Base-by-base conservation (phyloP, 2,888 invertebrate genomes). In the Diarsia dahlii region DNA sequence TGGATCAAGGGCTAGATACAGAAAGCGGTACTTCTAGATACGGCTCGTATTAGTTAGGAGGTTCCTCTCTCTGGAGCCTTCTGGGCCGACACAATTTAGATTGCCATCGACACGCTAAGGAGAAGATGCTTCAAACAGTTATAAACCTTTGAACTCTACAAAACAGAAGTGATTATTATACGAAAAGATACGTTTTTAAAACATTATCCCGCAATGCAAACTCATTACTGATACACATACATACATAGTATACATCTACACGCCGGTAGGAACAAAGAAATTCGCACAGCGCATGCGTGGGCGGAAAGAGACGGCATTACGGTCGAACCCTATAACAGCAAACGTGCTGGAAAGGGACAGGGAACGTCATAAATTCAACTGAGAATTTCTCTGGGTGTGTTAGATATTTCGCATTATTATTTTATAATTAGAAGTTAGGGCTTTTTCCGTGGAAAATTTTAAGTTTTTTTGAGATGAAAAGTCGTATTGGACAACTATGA, bases 301-400 rank as follows among this genome's bases (percentile, higher is more conserved):
- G 2, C 0, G 15, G 84, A 92, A n/a, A 45, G 87, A 82, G 91
- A 89, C 73, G 20, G 86, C n/a, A 62, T 63, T 20, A 72, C 80
- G 82, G 79, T 84, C 77, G 76, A 78, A 81, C 87, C 67, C 50
- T 74, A 85, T 85, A 64, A 23, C 20, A 5, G 4, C 3, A 0
- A 6, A 1, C 45, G 20, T 0, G 90, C 39, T 65, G 1, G 82
- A 92, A 20, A 58, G 84, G 69, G 91, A 91, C n/a, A 46, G 89
- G 5, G 12, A 71, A 67, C 74, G 87, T 87, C 88, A 92, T 93
- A 92, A 93, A 93, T 92, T 92, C 88, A 76, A 79, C 89, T 82
- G 80, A 34, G 50, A 52, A 71, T 48, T 54, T 60, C 45, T 13
- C 23, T 45, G 76, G 81, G 76, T 82, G 76, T 76, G 66, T 76